Conservation (phyloP, 2,888 invertebrate genomes). For the Drosophila stalkeri region DNA sequence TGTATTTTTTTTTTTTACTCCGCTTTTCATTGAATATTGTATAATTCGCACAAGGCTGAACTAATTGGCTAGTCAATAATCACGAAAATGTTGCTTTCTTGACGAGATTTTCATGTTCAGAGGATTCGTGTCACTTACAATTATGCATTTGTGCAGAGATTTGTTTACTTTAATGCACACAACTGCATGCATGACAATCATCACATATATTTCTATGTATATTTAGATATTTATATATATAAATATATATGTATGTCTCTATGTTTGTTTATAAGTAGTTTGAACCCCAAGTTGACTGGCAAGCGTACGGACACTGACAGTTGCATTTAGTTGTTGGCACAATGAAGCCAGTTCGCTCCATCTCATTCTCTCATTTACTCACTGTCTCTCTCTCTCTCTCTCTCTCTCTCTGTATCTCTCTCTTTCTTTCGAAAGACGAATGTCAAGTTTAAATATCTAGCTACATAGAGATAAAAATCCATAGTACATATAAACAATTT, state of each 20-base stretch:
- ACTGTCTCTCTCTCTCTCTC: background rate
- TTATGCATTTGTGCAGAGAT: conserved; percentile 8
- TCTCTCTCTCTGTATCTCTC: no score
- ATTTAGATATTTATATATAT: background rate
- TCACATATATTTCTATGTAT: background rate
- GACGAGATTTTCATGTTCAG: conserved; percentile 6
- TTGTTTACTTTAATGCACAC: background rate
- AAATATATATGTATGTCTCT: background rate
- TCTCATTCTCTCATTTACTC: conserved; percentile 8
- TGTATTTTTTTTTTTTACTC: no score
- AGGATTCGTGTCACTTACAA: conserved; percentile 27
- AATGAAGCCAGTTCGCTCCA: conserved; percentile 26
- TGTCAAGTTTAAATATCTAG: conserved; percentile 47
- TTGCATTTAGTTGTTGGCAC: conserved; percentile 35
- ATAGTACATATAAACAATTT: background rate
- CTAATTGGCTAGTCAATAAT: background rate
- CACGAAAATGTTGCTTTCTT: background rate
- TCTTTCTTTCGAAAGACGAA: conserved; percentile 27
- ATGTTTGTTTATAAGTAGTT: conserved; percentile 20
- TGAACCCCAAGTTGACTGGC: conserved; percentile 25
- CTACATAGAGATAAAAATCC: background rate
- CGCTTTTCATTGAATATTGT: background rate
- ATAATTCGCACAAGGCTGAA: background rate
- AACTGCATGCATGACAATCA: background rate
- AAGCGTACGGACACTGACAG: conserved; percentile 23